Conservation (phyloP, 2,888 invertebrate genomes). For the Rotaria socialis region DNA sequence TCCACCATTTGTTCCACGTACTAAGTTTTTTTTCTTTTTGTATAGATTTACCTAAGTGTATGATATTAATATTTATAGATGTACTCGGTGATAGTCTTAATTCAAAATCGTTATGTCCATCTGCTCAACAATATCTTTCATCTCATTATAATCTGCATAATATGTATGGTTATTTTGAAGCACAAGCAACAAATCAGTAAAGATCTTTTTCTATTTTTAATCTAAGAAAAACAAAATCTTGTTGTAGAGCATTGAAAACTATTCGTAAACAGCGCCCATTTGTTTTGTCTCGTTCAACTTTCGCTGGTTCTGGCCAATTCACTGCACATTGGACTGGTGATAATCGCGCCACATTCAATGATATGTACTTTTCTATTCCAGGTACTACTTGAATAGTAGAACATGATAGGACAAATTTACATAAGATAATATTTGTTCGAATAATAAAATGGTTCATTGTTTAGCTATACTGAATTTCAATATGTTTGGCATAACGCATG, state of each 20-base stretch:
- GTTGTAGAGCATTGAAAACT: conserved; percentile 50
- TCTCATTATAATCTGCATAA: conserved; percentile 54
- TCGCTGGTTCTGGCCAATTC: conserved; percentile 52
- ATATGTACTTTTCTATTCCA: conserved; percentile 66
- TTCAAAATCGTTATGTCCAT: conserved; percentile 53
- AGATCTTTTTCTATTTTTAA: conserved; percentile 28
- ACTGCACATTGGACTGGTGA: conserved; percentile 58
- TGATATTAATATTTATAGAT: background rate
- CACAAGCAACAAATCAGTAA: conserved; percentile 50
- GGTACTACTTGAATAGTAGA: conserved; percentile 59
- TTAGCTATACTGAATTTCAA: conserved; percentile 48
- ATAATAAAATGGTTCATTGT: no score
- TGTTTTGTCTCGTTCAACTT: conserved; percentile 53
- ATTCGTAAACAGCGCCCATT: conserved; percentile 48
- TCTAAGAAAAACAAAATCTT: background rate
- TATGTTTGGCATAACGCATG: conserved; percentile 56
- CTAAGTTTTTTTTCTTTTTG: background rate
- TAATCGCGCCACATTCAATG: conserved; percentile 55
- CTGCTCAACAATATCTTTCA: conserved; percentile 51
- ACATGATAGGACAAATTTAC: no score
- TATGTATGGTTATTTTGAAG: conserved; percentile 53
- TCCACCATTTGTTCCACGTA: conserved; percentile 54
- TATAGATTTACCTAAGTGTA: no score
- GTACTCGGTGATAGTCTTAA: conserved; percentile 50
- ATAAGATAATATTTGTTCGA: background rate